Evolutionary conservation across 2,113 vertebrate species (phyloP), one percentile per base, ranked within the genome.

Genomic region (Plectropomus leopardus): DNA sequence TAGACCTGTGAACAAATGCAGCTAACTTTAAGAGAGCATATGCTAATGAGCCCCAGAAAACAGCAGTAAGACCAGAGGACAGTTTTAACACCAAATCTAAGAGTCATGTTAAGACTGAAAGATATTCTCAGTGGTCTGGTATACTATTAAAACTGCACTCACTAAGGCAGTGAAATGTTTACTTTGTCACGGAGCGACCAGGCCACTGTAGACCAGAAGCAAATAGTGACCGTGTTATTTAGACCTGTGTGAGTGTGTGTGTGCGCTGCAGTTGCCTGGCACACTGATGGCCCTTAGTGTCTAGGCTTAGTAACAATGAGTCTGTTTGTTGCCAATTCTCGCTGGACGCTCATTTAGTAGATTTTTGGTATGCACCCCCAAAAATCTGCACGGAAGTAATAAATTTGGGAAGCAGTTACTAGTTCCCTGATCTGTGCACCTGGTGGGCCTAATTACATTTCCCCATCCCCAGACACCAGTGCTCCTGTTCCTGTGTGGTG

Each of bases 391-490:
- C 92, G 96, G 97, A 99, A 98, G 97, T 95, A 97, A 96, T 99
- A 97, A 97, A 97, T 97, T 97, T 96, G 95, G 91, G 94, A 96
- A 89, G 96, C 95, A 91, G 96, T 97, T 96, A 96, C 96, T 96
- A 94, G 96, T 95, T 94, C 94, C 95, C 90, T 94, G 93, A 95
- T 93, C 92, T 94, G 95, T 96, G 96, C 98, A 98, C 97, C 97
- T 99, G 97, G 97, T 95, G 63, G 1, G 93, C 94, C 96, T 99
- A 99, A 99, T 99, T 98, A 96, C 94, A 94, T 95, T 86, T 87
- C 93, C 92, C 95, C 94, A 90, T 94, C 94, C 93, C 92, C 93
- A 65, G 54, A 91, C 88, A 88, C 83, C 76, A 48, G 93, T 91
- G 94, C 94, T 91, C 79, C 87, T 90, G 88, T 92, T 88, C 85